Evolutionary conservation across 2,113 vertebrate species (phyloP).

Genomic region (Myotis brandtii): DNA sequence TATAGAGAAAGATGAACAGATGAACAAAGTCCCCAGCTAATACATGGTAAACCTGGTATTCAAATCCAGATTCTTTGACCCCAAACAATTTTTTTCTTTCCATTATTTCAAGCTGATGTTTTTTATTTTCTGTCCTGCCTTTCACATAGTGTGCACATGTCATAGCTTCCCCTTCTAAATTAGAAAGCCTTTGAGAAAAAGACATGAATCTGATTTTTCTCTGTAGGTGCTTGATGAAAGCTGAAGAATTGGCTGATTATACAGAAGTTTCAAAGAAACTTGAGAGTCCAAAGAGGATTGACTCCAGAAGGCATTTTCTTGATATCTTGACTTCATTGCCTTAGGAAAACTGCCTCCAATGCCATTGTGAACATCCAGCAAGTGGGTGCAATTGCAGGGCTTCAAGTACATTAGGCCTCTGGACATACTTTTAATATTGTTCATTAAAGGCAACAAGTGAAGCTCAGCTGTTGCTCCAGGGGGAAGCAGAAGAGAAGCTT

Average conservation of each 20-base stretch:
- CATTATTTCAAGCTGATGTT: not conserved
- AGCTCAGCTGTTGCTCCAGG: not conserved
- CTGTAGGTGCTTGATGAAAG: not conserved
- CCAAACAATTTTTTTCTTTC: not conserved
- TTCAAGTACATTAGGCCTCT: not conserved
- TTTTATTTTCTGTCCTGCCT: not conserved
- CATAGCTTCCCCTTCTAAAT: not conserved
- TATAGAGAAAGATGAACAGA: not conserved
- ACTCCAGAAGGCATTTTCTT: not conserved
- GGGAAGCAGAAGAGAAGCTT: not conserved
- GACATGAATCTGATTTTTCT: not conserved
- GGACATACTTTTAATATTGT: not conserved
- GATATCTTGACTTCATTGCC: not conserved
- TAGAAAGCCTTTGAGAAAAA: not conserved
- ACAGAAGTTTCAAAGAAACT: not conserved
- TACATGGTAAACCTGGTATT: not conserved
- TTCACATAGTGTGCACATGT: not conserved
- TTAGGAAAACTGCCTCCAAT: not conserved
- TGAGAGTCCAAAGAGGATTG: not conserved
- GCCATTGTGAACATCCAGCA: not conserved
- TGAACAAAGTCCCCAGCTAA: not conserved
- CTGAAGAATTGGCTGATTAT: not conserved
- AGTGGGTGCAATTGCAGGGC: not conserved
- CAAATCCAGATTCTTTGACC: not conserved
- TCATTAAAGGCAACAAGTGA: not conserved